Evolutionary conservation across 2,113 vertebrate species (phyloP), one percentile per base, ranked within the genome.

Genomic region (Urocitellus parryii): DNA sequence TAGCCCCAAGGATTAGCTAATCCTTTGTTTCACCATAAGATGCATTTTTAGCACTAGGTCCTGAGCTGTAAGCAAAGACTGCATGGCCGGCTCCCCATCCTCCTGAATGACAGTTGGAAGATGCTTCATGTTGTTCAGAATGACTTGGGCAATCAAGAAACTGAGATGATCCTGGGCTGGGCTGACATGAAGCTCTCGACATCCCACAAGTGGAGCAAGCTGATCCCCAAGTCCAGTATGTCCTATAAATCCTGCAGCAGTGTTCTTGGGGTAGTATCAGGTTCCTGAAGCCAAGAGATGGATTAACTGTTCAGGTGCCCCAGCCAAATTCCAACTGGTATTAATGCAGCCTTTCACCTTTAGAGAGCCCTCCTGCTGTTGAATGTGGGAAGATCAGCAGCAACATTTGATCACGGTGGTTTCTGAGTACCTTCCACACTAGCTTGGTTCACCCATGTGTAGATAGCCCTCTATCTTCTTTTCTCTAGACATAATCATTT

Each of bases 1-100:
- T 98, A 98, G 98, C 96, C 96, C 78, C 17, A 89, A 96, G 95
- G 92, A 96, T 98, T 98, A 98, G 98, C 97, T 98, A 98, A 98
- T 98, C 97, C 96, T 93, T 95, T 97, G 97, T 98, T 98, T 98
- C 98, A 96, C 97, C 8, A 39, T 97, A 97, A 97, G 95, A 96
- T 97, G 96, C 39, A 97, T 97, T 98, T 98, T 96, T 96, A 98
- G 96, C 91, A 70, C 87, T 83, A 74, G 95, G 96, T 97, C 90
- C 81, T 94, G 94, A 97, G 97, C 89, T 97, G 91, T 91, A 97
- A 94, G 97, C 89, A 87, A 96, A 87, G 86, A 96, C 90, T 45
- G 56, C 51, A 77, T 94, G 93, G 93, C 96, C 93, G 74, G 91
- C 95, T 85, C 2, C 45, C 51, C 39, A 80, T 0, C 0, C 24